Conservation (phyloP, 2,888 invertebrate genomes). For the Hydrotaea diabolus region DNA sequence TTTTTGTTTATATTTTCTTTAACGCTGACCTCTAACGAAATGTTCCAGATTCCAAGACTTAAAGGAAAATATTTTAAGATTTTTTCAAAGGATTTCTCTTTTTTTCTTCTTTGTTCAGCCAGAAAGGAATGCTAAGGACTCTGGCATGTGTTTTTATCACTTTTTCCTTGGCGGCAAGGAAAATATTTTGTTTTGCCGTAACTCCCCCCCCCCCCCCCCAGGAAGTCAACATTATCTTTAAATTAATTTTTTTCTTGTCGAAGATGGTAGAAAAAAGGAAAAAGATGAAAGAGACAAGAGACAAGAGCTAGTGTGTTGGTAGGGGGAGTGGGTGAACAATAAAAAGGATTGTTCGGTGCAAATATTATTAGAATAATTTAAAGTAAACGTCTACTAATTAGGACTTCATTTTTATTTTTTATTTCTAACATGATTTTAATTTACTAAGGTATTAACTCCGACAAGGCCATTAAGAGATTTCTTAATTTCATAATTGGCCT, state of each 20-base stretch:
- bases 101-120: not conserved
- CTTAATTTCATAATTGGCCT: not conserved
- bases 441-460: not conserved
- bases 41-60: not conserved
- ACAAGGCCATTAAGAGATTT: not conserved
- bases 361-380: slow-evolving; percentile 1
- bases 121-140: not conserved
- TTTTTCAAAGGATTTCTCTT: not conserved
- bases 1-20: not conserved
- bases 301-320: too few relatives aligned
- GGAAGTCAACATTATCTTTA: not conserved
- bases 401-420: too few relatives aligned
- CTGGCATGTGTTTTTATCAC: not conserved
- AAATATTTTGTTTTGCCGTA: not conserved
- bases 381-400: not conserved
- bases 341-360: not conserved
- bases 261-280: not conserved
- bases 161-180: not conserved
- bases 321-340: too few relatives aligned
- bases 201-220: too few relatives aligned
- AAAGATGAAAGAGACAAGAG: not conserved
- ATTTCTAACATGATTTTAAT: not conserved
- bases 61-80: not conserved
- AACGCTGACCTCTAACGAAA: not conserved
- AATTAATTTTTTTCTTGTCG: not conserved